Percentiles rank a stretch among this genome's conserved stretches.
These are phyloP conservation scores for Caracal caracal DNA, from an alignment of 2,113 vertebrate genomes.

Conservation along the genomic window DNA sequence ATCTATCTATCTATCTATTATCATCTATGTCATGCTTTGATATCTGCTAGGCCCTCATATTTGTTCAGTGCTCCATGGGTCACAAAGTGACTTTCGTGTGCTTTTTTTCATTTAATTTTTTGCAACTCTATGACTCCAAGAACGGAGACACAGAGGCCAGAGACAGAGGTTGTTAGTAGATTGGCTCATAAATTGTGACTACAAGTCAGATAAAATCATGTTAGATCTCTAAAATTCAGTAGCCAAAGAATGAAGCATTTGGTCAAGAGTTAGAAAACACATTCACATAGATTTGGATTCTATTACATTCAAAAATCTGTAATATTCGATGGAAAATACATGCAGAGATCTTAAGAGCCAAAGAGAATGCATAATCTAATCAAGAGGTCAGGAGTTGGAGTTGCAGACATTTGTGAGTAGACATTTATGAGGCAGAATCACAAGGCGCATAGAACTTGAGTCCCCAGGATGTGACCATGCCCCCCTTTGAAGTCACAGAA, in stretches of 20 bases:
- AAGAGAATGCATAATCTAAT: background rate
- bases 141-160: background rate
- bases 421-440: background rate
- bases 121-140: background rate
- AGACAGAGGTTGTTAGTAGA: background rate
- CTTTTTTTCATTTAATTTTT: slow-evolving; percentile 1
- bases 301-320: background rate
- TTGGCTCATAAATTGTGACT: background rate
- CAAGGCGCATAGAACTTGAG: background rate
- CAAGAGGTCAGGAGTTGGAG: background rate
- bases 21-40: background rate
- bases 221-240: background rate
- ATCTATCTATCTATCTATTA: background rate
- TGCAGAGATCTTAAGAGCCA: background rate
- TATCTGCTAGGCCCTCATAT: background rate
- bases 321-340: background rate
- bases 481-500: background rate
- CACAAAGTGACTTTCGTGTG: background rate
- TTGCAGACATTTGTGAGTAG: background rate
- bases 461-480: background rate
- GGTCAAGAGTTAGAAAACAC: background rate
- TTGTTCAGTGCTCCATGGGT: background rate
- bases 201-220: background rate
- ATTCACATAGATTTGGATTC: background rate
- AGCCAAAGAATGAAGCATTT: background rate